A percentile compares a stretch with the other conserved stretches of the same genome.
Evolutionary conservation across 2,113 vertebrate species (phyloP).

Genomic region (Calypte anna): DNA sequence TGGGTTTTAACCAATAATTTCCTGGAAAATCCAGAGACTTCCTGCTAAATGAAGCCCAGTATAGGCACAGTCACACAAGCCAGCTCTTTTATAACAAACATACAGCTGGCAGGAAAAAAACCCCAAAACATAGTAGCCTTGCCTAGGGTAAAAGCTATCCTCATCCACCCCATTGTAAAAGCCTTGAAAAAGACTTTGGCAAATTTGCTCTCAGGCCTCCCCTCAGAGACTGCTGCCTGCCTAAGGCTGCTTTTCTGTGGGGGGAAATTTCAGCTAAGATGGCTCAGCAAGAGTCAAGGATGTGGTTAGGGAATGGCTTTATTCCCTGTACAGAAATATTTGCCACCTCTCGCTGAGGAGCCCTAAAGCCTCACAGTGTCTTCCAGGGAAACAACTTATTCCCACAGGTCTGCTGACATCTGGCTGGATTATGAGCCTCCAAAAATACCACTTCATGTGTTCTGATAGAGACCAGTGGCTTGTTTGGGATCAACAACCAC

Average conservation of each 20-base stretch:
- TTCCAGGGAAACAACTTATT: not conserved
- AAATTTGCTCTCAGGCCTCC: not conserved
- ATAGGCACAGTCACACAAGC: not conserved
- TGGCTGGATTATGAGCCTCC: not conserved
- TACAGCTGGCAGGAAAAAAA: not conserved
- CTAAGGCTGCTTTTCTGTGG: not conserved
- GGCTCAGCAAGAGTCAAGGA: not conserved
- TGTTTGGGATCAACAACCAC: not conserved
- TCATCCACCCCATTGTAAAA: not conserved
- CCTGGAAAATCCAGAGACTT: not conserved
- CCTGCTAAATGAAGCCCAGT: not conserved
- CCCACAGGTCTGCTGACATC: not conserved
- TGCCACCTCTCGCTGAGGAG: not conserved
- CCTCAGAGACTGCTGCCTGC: not conserved
- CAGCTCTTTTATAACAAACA: not conserved
- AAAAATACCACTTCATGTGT: not conserved
- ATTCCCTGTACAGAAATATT: not conserved
- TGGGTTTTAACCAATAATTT: not conserved
- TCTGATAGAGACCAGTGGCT: not conserved
- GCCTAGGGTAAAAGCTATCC: not conserved
- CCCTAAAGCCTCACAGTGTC: not conserved
- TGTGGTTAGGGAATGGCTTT: not conserved
- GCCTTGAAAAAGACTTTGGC: not conserved
- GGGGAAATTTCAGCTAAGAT: slow-evolving; percentile 2
- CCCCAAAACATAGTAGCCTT: not conserved